Base-by-base conservation (phyloP, 1,140 invertebrate genomes). In the Drosophila bifasciata region DNA sequence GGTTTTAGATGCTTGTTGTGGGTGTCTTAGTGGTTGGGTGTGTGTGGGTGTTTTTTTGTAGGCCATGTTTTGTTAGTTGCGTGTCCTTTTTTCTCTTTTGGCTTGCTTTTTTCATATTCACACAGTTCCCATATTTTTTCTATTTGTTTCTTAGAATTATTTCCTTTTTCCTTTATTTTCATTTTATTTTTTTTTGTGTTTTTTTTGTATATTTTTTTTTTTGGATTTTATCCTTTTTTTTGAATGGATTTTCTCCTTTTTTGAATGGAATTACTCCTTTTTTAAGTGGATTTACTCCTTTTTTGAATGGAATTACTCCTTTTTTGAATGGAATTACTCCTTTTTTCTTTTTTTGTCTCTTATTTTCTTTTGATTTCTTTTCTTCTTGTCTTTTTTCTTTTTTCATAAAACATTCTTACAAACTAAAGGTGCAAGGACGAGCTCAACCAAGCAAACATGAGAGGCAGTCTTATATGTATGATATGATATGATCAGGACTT, bases 361-460 rank as follows among this genome's bases (percentile, higher is more conserved):
- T 43, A 16, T 61, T 59, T 21, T 21, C 19, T 21, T 21, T 21
- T 21, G 0, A 3, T 64, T 53, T 48, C 67, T 61, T 43, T 36
- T 51, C 45, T 40, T 52, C 48, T 67, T 36, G 48, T 46, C 56
- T 57, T 55, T 61, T 55, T 17, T 32, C 15, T 80, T 80, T 86
- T 88, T 81, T 86, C 52, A 59, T 69, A 76, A 56, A 79, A 72
- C 71, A 84, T 63, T 21, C 83, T 81, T 77, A 85, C 8, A 64
- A 48, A 56, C 81, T 86, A 80, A 3, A 39, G 15, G 57, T 63
- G 62, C 46, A 59, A 69, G 45, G 58, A 45, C 44, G 36, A 48
- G 25, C 45, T 32, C 25, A 40, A 43, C 28, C n/a, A 43, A 46
- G 13, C 40, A 59, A 19, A 48, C 45, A 69, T 66, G 67, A 60